A percentile compares a stretch with the other conserved stretches of the same genome.
Evolutionary conservation across 1,140 invertebrate species (phyloP).

Genomic region (Tetraneura akinire): DNA sequence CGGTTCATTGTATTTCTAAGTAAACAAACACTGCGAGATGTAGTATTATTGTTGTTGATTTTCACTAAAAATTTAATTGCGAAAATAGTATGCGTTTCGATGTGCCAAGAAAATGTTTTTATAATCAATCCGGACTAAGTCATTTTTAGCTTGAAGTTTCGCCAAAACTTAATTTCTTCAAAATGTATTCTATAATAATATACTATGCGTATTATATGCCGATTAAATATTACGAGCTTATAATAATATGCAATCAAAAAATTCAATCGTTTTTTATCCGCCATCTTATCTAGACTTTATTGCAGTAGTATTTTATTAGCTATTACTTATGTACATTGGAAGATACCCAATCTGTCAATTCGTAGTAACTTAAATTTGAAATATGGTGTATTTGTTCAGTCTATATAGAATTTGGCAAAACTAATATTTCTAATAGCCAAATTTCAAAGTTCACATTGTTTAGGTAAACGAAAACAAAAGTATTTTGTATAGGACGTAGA

Average conservation of each 20-base stretch:
- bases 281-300: neutral
- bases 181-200: neutral
- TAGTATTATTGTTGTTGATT: conserved; percentile 38
- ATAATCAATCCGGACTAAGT: conserved; percentile 48
- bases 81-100: conserved; percentile 24
- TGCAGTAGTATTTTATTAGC: neutral
- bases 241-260: conserved; percentile 21
- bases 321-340: neutral
- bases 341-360: conserved; percentile 34
- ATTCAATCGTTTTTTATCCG: conserved; percentile 7
- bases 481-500: too few species aligned
- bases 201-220: neutral
- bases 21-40: neutral
- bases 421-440: neutral
- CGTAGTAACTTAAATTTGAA: neutral
- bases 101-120: conserved; percentile 49
- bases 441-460: conserved; percentile 16
- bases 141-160: conserved; percentile 46
- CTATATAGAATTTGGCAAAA: conserved; percentile 7
- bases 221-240: conserved; percentile 15
- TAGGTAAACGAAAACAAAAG: neutral
- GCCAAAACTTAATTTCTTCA: conserved; percentile 35
- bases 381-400: neutral
- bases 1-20: conserved; percentile 13
- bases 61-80: conserved; percentile 39